Conservation (phyloP, 2,888 invertebrate genomes). For the Tipula vernalis region DNA sequence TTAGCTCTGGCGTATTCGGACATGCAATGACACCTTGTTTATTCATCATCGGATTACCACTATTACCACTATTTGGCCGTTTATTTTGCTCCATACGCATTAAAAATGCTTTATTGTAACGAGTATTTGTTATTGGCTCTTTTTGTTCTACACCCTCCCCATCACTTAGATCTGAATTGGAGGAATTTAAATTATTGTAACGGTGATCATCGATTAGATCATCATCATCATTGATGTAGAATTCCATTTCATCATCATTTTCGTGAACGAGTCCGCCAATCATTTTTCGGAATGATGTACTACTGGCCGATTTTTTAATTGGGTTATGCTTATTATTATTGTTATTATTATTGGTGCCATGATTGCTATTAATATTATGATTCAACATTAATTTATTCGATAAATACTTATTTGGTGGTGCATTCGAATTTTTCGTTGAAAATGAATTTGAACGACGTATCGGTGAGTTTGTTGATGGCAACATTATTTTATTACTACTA, state of each 20-base stretch:
- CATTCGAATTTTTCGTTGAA: conserved; percentile 30
- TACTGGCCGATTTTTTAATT: conserved; percentile 35
- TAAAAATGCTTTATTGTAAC: conserved; percentile 61
- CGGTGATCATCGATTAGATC: conserved; percentile 21
- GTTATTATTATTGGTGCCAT: not conserved
- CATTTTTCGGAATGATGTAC: conserved; percentile 31
- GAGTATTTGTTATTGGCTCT: conserved; percentile 40
- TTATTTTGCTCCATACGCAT: conserved; percentile 41
- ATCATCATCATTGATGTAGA: conserved; percentile 36
- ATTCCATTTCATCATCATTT: conserved; percentile 32
- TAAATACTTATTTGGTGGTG: not conserved
- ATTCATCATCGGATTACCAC: conserved; percentile 8
- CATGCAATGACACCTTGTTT: conserved; percentile 32
- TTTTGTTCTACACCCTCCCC: conserved; percentile 33
- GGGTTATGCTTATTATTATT: conserved; percentile 15
- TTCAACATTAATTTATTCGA: conserved; percentile 20
- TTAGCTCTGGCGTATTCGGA: conserved; percentile 45
- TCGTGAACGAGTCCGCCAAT: conserved; percentile 27
- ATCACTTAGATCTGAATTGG: conserved; percentile 39
- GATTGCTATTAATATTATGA: conserved; percentile 12
- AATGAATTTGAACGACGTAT: conserved; percentile 58
- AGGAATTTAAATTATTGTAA: conserved; percentile 14
- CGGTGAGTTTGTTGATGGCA: conserved; percentile 23
- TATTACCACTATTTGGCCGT: conserved; percentile 25
- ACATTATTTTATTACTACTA: conserved; percentile 7